phyloP scores from a whole-genome alignment of 2,888 invertebrate species.

The Cheilosia grossa region DNA sequence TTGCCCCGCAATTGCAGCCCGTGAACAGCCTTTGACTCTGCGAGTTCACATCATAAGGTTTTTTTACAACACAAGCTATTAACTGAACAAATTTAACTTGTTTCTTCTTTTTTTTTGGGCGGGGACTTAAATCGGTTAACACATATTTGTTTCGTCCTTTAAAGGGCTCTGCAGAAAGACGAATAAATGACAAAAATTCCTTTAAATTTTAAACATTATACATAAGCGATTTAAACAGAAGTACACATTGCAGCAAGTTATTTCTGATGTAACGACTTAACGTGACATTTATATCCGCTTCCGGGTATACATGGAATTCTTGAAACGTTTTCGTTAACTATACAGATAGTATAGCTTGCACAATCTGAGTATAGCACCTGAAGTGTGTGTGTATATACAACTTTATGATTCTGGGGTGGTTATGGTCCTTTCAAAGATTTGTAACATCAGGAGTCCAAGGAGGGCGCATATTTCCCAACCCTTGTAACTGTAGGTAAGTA shows the following conservation, averaged over 20 bases:
- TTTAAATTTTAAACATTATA: slow-evolving; percentile 36
- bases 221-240: slow-evolving; percentile 34
- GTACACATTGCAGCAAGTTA: slow-evolving; percentile 43
- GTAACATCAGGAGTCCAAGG: not conserved
- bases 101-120: not conserved
- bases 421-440: slow-evolving; percentile 17
- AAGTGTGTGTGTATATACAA: not conserved
- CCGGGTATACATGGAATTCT: slow-evolving; percentile 49
- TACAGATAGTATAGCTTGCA: not conserved
- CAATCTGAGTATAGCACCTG: not conserved
- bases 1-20: slow-evolving; percentile 1
- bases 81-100: slow-evolving; percentile 15
- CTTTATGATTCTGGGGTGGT: too few relatives aligned
- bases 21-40: slow-evolving; percentile 5
- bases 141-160: not conserved
- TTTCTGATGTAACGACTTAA: slow-evolving; percentile 53
- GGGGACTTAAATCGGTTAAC: slow-evolving; percentile 9
- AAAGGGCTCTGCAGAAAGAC: not conserved
- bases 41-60: slow-evolving; percentile 32
- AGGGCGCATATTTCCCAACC: not conserved
- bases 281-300: slow-evolving; percentile 61
- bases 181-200: slow-evolving; percentile 30
- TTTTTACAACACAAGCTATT: slow-evolving; percentile 42
- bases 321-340: slow-evolving; percentile 29
- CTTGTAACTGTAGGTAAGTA: not conserved